Base-by-base conservation (phyloP, 1,140 invertebrate species). In the Panagrolaimus sp. region DNA sequence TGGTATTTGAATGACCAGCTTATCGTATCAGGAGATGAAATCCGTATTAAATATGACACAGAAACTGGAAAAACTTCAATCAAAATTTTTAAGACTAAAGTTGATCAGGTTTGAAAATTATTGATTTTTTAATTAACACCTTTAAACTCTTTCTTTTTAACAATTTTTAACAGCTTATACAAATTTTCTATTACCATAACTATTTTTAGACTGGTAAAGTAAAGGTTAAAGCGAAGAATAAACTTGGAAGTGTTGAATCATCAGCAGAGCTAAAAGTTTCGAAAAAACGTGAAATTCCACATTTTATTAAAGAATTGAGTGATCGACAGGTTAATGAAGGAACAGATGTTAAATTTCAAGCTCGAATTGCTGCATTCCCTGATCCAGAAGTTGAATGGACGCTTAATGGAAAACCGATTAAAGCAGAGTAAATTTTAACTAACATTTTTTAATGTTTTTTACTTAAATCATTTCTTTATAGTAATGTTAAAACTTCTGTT, bases 351-450 rank as follows among this genome's bases (percentile, higher is more conserved):
- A 89, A 88, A 44, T 89, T 95, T 77, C 87, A 88, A 63, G 88
- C 93, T 8, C 89, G 91, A 75, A 89, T 93, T 0, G 89, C 91
- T 74, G 91, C 91, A 0, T 89, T 90, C 78, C 92, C 92, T 0
- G 78, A 76, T 63, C 84, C 84, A n/a, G 78, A 73, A 23, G 70
- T 86, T 9, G 77, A 75, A 45, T 86, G 85, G 84, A 71, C 80
- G 5, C 77, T 82, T 9, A 78, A 83, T 72, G 78, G 73, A 51
- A 66, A 83, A 45, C 76, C 76, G 20, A 63, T 83, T 45, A 82
- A 73, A 53, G 71, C 72, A 20, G 65, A 63, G 76, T 78, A 70
- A 62, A 68, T 72, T 9, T 53, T 38, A 38, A 38, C n/a, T n/a
- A n/a, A n/a, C n/a, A 38, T 67, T 23, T 31, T n/a, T n/a, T n/a